phyloP scores from a whole-genome alignment of 2,113 vertebrate genomes.

The Eulacestoma nigropectus region DNA sequence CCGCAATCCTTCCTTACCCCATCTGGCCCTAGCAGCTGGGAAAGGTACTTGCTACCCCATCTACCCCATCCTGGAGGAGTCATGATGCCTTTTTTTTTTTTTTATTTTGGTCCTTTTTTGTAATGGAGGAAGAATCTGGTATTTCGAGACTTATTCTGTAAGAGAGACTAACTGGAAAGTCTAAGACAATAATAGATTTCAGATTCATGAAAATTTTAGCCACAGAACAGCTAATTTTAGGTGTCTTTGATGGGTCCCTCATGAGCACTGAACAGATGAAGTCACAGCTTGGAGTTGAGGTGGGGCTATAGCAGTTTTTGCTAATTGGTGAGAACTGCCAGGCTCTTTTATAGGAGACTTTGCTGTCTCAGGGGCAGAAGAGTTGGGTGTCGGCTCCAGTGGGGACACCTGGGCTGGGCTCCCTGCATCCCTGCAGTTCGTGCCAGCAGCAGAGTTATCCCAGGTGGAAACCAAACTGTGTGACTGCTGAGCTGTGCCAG shows the following conservation, averaged over 20 bases:
- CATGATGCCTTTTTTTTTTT: background rate
- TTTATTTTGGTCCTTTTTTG: background rate
- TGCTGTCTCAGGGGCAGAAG: background rate
- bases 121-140: background rate
- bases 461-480: background rate
- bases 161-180: background rate
- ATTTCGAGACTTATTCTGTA: background rate
- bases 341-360: background rate
- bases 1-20: accelerated
- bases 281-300: background rate
- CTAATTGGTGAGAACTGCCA: background rate
- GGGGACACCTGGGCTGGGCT: background rate
- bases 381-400: background rate
- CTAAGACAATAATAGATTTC: constrained; percentile 21
- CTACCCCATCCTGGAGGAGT: background rate
- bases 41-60: background rate
- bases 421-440: background rate
- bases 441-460: background rate
- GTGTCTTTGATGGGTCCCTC: background rate
- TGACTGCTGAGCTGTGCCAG: background rate
- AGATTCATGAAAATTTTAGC: constrained; percentile 38
- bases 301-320: background rate
- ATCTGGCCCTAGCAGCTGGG: background rate
- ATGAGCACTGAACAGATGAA: background rate
- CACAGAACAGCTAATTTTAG: constrained; percentile 38